A percentile compares a stretch with the other conserved stretches of the same genome.
These are phyloP conservation scores for Corythoichthys intestinalis DNA, from an alignment of 2,113 vertebrate genomes.

Conservation along the genomic window DNA sequence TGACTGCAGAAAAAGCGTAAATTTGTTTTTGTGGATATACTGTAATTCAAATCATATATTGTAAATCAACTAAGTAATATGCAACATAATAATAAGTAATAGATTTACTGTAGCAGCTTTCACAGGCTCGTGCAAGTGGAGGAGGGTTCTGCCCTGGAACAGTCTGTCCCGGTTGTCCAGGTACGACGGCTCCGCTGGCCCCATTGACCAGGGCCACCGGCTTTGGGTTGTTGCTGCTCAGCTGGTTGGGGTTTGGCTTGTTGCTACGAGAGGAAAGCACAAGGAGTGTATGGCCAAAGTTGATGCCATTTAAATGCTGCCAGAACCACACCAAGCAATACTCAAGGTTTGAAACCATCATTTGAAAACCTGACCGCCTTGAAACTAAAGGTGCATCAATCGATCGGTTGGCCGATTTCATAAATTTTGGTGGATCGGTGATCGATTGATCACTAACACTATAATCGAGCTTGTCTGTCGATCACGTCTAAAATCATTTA, in stretches of 20 bases:
- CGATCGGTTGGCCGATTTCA: too few species aligned
- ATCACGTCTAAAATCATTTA: too few species aligned
- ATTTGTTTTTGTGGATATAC: neutral
- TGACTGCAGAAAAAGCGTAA: slow-evolving; percentile 75
- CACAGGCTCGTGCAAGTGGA: slow-evolving; percentile 85
- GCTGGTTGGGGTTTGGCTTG: slow-evolving; percentile 98
- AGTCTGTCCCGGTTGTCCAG: slow-evolving; percentile 17
- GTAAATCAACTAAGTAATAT: too few species aligned
- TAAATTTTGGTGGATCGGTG: too few species aligned
- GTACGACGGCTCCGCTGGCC: slow-evolving; percentile 55
- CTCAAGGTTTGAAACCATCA: neutral
- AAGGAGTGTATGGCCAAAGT: slow-evolving; percentile 6
- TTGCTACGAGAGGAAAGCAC: slow-evolving; percentile 72
- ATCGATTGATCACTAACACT: too few species aligned
- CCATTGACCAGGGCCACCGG: slow-evolving; percentile 86
- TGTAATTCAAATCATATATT: too few species aligned
- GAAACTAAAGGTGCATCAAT: neutral
- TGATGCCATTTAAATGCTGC: slow-evolving; percentile 1
- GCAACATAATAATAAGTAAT: too few species aligned
- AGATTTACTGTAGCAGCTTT: slow-evolving; percentile 93
- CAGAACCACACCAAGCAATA: neutral
- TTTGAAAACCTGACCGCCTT: neutral
- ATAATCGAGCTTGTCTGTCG: too few species aligned
- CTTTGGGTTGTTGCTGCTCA: slow-evolving; percentile 88
- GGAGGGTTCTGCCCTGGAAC: slow-evolving; percentile 45